Percentiles rank a stretch among this genome's conserved stretches.
Evolutionary conservation across 2,797 vertebrate genomes (phyloP).

Genomic region (Pseudotriccus pelzelni): DNA sequence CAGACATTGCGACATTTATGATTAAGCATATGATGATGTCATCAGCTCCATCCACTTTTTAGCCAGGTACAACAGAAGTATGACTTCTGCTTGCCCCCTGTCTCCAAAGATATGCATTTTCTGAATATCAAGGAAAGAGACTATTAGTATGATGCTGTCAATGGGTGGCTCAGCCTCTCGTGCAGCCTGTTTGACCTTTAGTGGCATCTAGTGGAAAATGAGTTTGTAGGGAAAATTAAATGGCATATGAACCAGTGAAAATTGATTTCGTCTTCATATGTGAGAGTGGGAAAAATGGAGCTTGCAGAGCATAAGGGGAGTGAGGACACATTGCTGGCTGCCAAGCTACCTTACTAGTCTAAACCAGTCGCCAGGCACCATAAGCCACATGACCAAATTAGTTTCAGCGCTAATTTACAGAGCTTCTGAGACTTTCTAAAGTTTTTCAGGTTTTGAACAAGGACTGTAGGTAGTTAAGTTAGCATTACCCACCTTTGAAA

Average conservation of each 20-base stretch:
- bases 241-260: neutral
- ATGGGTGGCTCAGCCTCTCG: neutral
- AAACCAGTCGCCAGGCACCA: neutral
- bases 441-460: neutral
- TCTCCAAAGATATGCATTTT: neutral
- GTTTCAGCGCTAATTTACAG: neutral
- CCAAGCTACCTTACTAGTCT: neutral
- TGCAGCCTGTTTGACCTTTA: conserved; percentile 28
- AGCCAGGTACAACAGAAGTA: neutral
- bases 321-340: neutral
- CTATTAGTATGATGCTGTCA: too few species aligned
- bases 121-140: neutral
- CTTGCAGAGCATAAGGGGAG: neutral
- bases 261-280: neutral
- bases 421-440: neutral
- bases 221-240: neutral
- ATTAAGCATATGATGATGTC: neutral
- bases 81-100: neutral
- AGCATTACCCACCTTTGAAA: neutral
- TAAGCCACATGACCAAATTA: neutral
- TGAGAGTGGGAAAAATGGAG: neutral
- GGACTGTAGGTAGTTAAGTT: neutral
- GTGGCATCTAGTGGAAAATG: conserved; percentile 35
- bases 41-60: neutral
- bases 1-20: neutral